Evolutionary conservation across 2,113 vertebrate genomes (phyloP).

Genomic region (Rhynchopsitta pachyrhyncha): DNA sequence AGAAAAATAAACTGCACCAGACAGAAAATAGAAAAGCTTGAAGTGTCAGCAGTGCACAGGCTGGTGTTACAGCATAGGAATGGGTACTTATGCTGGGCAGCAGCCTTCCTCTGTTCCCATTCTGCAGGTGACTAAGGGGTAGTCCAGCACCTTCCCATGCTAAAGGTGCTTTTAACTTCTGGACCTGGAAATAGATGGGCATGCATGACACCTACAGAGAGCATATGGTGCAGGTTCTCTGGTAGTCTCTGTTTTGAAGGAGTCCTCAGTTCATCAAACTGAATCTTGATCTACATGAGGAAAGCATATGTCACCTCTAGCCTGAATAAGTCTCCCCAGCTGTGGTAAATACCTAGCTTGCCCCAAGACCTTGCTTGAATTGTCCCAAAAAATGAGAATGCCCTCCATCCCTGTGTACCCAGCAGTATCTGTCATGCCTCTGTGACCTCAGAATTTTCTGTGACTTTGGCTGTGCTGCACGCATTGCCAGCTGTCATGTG

Average conservation of each 20-base stretch:
- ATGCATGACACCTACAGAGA: background rate
- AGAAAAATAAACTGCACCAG: background rate
- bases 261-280: background rate
- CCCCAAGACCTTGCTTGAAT: background rate
- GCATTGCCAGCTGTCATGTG: rapidly evolving
- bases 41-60: background rate
- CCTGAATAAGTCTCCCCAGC: background rate
- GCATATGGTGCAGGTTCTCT: background rate
- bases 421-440: background rate
- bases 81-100: background rate
- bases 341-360: background rate
- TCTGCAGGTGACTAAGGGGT: background rate
- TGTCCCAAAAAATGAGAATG: background rate
- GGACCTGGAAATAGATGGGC: background rate
- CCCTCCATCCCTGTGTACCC: background rate
- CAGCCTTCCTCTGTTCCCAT: rapidly evolving
- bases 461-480: background rate
- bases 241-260: background rate
- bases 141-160: background rate
- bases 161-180: background rate
- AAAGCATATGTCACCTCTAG: background rate
- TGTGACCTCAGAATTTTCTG: background rate
- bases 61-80: background rate
- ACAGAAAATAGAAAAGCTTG: background rate
- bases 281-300: background rate